Percentiles rank a stretch among this genome's conserved stretches.
Conservation (phyloP, 2,797 vertebrate species). For the Tokudaia tokunoshimensis region DNA sequence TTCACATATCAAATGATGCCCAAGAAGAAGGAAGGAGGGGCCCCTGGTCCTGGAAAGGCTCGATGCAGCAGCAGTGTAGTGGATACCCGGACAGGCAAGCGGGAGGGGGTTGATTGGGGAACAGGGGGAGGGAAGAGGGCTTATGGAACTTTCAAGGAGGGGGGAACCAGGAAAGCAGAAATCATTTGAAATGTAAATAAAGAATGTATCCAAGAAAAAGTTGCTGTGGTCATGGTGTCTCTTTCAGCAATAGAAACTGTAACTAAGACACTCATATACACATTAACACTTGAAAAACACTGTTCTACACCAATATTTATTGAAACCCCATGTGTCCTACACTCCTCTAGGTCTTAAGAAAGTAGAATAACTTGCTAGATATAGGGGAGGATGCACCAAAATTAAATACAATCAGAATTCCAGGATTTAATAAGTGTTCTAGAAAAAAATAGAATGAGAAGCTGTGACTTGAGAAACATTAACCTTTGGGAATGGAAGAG, state of each 20-base stretch:
- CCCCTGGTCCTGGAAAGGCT: no score
- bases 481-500: neutral
- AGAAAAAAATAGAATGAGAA: constrained; percentile 10
- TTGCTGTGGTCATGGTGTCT: neutral
- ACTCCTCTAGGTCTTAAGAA: constrained; percentile 20
- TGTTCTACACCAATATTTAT: constrained; percentile 57
- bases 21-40: no score
- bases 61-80: no score
- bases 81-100: no score
- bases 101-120: no score
- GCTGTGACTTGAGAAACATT: neutral
- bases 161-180: no score
- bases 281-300: constrained; percentile 40
- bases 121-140: no score
- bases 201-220: no score
- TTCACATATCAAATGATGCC: no score
- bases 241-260: neutral
- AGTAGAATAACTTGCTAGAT: neutral
- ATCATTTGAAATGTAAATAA: no score
- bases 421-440: neutral
- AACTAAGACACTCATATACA: neutral
- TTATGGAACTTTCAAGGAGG: no score
- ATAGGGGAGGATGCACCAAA: neutral
- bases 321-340: neutral
- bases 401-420: constrained; percentile 5